Conservation (phyloP, 2,888 invertebrate genomes). For the Ceraclea dissimilis region DNA sequence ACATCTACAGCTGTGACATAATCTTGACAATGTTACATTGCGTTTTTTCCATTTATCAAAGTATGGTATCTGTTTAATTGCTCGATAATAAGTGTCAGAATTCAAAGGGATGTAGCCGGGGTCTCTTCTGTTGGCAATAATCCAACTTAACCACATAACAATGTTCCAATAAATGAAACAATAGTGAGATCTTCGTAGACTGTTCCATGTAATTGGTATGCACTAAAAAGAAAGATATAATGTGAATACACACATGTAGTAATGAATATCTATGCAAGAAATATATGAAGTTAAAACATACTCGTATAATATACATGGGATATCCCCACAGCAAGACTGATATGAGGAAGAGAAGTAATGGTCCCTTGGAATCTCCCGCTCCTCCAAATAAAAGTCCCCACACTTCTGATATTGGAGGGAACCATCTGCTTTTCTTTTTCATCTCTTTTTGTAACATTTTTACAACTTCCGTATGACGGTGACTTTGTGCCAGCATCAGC, state of each 20-base stretch:
- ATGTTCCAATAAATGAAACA: slow-evolving; percentile 86
- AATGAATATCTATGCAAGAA: neutral
- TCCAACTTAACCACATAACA: slow-evolving; percentile 90
- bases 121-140: slow-evolving; percentile 80
- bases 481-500: slow-evolving; percentile 79
- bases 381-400: slow-evolving; percentile 87
- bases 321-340: slow-evolving; percentile 87
- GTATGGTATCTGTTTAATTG: slow-evolving; percentile 87
- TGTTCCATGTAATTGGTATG: slow-evolving; percentile 85
- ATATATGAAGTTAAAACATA: slow-evolving; percentile 32
- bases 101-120: slow-evolving; percentile 86
- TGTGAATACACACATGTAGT: too few relatives aligned
- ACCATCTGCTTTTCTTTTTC: slow-evolving; percentile 75
- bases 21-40: slow-evolving; percentile 67
- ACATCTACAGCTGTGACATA: slow-evolving; percentile 88
- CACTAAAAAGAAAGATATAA: slow-evolving; percentile 48
- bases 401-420: slow-evolving; percentile 79
- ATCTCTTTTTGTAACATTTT: slow-evolving; percentile 73
- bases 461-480: slow-evolving; percentile 79
- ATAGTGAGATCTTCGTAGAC: slow-evolving; percentile 77
- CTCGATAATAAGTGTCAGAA: slow-evolving; percentile 82
- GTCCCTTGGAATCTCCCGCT: slow-evolving; percentile 85
- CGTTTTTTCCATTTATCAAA: slow-evolving; percentile 90
- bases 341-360: slow-evolving; percentile 74
- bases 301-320: slow-evolving; percentile 85